phyloP scores from a whole-genome alignment of 2,888 invertebrate species.

The Osmoderma eremita region DNA sequence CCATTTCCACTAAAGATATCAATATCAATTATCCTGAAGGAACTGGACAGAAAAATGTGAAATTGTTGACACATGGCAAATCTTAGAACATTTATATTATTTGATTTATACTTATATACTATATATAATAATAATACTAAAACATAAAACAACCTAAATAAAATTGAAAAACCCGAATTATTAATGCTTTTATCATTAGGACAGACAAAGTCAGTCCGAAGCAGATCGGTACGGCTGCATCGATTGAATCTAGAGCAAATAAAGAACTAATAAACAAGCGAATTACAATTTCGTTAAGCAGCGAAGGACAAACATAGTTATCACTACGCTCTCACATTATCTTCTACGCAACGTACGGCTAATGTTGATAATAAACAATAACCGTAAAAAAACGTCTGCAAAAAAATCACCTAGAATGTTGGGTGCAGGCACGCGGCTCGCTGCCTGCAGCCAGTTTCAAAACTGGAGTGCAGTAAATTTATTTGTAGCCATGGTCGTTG shows the following conservation, averaged over 20 bases:
- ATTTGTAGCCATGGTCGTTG: constrained; percentile 37
- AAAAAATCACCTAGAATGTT: constrained; percentile 29
- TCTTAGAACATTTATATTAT: too few species aligned
- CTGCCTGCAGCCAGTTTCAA: constrained; percentile 33
- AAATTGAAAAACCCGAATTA: too few species aligned
- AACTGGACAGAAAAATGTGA: too few species aligned
- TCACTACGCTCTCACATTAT: background rate
- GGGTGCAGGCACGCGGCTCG: constrained; percentile 26
- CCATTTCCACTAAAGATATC: too few species aligned
- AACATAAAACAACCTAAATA: too few species aligned
- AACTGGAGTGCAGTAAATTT: constrained; percentile 37
- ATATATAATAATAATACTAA: too few species aligned
- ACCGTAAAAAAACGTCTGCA: constrained; percentile 2
- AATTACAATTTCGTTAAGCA: constrained; percentile 14
- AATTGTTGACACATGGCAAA: too few species aligned
- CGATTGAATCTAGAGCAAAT: constrained; percentile 18
- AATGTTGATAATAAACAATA: constrained; percentile 26
- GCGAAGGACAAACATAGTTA: constrained; percentile 8
- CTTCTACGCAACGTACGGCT: constrained; percentile 1
- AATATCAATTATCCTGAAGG: too few species aligned
- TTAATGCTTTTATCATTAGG: too few species aligned
- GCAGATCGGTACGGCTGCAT: too few species aligned
- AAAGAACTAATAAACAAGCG: constrained; percentile 6
- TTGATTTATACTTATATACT: too few species aligned
- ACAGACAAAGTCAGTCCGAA: too few species aligned